phyloP scores from a whole-genome alignment of 92 coral and sea anemone species.

The Desmophyllum pertusum region DNA sequence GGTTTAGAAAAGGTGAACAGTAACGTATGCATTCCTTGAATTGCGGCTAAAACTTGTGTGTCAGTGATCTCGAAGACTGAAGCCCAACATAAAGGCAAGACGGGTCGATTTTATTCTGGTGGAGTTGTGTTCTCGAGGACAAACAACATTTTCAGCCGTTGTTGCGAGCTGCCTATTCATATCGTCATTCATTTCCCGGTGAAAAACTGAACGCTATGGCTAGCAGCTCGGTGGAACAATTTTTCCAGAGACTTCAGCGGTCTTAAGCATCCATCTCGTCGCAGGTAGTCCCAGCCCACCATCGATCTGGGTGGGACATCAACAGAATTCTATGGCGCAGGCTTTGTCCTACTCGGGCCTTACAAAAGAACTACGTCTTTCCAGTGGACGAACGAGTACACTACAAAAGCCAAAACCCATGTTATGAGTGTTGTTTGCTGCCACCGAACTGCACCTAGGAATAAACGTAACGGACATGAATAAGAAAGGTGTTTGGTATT shows the following conservation, averaged over 20 bases:
- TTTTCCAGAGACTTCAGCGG: neutral
- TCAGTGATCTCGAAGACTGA: too few relatives aligned
- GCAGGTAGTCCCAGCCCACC: neutral
- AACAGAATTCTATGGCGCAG: neutral
- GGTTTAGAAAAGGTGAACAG: neutral
- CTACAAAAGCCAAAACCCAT: slow-evolving; percentile 1
- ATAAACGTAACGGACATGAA: neutral
- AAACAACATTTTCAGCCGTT: neutral
- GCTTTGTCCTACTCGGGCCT: neutral
- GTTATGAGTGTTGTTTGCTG: neutral
- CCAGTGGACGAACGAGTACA: slow-evolving; percentile 6
- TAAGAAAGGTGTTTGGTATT: neutral
- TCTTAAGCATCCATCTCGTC: neutral
- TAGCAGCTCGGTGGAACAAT: neutral
- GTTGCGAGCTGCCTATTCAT: neutral
- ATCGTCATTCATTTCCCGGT: neutral
- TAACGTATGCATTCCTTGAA: neutral
- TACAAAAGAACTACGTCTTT: slow-evolving; percentile 5
- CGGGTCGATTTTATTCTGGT: neutral
- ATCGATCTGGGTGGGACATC: neutral
- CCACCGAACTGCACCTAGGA: slow-evolving; percentile 7
- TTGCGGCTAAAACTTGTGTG: neutral
- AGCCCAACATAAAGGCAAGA: too few relatives aligned
- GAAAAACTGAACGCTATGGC: neutral
- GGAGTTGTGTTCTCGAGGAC: neutral